phyloP scores from a whole-genome alignment of 2,113 vertebrate genomes.

The Phalacrocorax pelagicus region DNA sequence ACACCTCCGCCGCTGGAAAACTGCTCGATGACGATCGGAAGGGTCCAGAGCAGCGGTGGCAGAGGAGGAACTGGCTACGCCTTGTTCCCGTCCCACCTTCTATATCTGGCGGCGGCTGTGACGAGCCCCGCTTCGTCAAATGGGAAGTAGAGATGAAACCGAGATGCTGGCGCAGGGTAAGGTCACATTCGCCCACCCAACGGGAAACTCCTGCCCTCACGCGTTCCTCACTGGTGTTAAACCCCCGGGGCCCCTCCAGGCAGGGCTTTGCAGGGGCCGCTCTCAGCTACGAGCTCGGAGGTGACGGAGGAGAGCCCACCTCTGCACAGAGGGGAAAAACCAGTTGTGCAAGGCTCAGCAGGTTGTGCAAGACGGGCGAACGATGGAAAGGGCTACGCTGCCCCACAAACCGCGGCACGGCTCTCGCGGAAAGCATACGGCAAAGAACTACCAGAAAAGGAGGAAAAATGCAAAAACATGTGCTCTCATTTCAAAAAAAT shows the following conservation, averaged over 20 bases:
- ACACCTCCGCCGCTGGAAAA: neutral
- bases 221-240: too few species aligned
- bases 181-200: accelerated
- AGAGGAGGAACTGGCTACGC: neutral
- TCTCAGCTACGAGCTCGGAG: neutral
- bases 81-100: neutral
- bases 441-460: neutral
- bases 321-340: neutral
- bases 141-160: neutral
- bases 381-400: neutral
- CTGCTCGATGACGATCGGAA: neutral
- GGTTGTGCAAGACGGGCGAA: neutral
- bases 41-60: accelerated
- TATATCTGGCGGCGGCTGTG: accelerated
- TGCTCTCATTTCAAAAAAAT: neutral
- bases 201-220: neutral
- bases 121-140: neutral
- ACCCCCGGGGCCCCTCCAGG: neutral
- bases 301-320: neutral
- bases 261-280: neutral
- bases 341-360: neutral
- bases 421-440: accelerated
- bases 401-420: accelerated
- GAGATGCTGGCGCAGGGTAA: accelerated
- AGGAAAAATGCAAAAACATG: neutral